Evolutionary conservation across 2,113 vertebrate genomes (phyloP), one percentile per base, ranked within the genome.

Genomic region (Ramphastos sulfuratus): DNA sequence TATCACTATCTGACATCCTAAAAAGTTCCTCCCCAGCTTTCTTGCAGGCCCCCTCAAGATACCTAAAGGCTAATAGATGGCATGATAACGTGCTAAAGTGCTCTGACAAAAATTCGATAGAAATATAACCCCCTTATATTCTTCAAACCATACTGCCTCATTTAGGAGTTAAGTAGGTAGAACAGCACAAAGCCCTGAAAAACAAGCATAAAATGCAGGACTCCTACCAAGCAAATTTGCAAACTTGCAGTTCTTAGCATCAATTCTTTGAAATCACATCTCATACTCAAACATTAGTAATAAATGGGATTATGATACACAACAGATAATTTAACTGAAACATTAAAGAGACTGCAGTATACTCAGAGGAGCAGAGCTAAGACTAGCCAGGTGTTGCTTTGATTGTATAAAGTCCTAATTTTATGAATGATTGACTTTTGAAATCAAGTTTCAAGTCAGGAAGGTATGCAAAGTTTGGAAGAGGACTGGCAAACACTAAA

Each of bases 121-220:
- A 96, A 96, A 79, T 72, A 82, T 54, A 92, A 96, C 97, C 71
- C 1, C 14, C 56, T 94, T 77, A 74, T 35, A n/a, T 78, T 69
- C 61, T 82, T 87, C 94, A 92, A 77, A 87, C 93, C 54, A 80
- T 48, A 82, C 18, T 60, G 77, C 17, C 59, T 91, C 83, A 83
- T 94, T 95, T 91, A 91, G 59, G 44, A 91, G 58, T 90, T 87
- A 95, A 65, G 94, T 87, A 94, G 64, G 77, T 37, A 90, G 82
- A 81, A 95, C 37, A 88, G 48, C 87, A 54, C 25, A 79, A 67
- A 92, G 69, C 42, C 67, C 52, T 52, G 79, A 90, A 85, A 95
- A 92, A 16, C 20, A 94, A 92, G 74, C 27, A 61, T 5, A 20
- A 83, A 61, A 89, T 66, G n/a, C 24, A 83, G 92, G 44, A 37